These are phyloP conservation scores for Pachyuromys duprasi DNA, from an alignment of 2,797 vertebrate genomes.

Conservation along the genomic window DNA sequence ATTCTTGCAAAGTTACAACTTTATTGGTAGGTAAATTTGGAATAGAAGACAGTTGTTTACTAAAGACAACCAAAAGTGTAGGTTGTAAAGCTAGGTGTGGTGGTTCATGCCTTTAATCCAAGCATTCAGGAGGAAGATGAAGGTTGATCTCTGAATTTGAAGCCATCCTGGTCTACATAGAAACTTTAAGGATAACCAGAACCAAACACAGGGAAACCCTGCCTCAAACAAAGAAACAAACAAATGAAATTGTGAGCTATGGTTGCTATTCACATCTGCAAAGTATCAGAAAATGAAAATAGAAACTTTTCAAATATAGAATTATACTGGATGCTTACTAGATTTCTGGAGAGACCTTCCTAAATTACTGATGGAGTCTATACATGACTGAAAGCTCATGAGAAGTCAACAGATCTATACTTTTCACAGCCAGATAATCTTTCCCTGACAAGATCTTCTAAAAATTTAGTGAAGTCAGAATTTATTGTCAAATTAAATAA, in stretches of 20 bases:
- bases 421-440: background rate
- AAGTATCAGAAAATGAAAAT: background rate
- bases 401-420: background rate
- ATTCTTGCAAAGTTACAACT: background rate
- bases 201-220: background rate
- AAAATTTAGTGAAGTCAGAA: conserved; percentile 28
- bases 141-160: background rate
- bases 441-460: background rate
- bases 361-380: conserved; percentile 37
- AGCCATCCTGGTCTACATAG: background rate
- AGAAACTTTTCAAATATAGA: conserved; percentile 14
- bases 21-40: background rate
- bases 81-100: background rate
- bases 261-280: conserved; percentile 7
- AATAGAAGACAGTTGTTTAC: background rate
- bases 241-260: background rate
- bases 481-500: conserved; percentile 1
- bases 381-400: conserved; percentile 20
- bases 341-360: conserved; percentile 3
- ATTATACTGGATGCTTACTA: background rate
- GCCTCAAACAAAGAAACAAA: background rate
- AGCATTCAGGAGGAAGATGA: too few relatives aligned
- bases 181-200: background rate
- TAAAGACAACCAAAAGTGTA: background rate
- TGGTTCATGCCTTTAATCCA: background rate